A percentile compares a stretch with the other conserved stretches of the same genome.
Evolutionary conservation across 2,888 invertebrate genomes (phyloP).

Genomic region (Meteorus colon): DNA sequence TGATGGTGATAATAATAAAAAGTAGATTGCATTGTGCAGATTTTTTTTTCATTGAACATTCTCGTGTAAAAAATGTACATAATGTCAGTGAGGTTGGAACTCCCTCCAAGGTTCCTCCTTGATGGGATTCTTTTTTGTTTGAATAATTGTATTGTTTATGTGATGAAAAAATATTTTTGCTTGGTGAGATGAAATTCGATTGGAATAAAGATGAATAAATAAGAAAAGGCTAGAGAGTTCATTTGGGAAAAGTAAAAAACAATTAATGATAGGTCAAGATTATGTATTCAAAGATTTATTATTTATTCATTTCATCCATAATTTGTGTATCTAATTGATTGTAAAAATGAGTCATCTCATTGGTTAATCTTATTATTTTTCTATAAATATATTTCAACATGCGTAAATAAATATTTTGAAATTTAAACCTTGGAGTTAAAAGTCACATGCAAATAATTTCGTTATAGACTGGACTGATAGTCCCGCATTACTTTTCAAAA

Average conservation of each 20-base stretch:
- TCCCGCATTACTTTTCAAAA: conserved; percentile 37
- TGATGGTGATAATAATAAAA: conserved; percentile 3
- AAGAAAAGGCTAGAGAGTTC: too few relatives aligned
- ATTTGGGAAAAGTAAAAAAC: neutral
- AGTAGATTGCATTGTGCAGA: conserved; percentile 54
- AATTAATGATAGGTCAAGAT: conserved; percentile 1
- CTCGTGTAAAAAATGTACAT: too few relatives aligned
- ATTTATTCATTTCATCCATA: neutral
- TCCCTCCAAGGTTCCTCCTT: too few relatives aligned
- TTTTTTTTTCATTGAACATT: too few relatives aligned
- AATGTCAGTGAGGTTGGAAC: too few relatives aligned
- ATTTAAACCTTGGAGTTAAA: conserved; percentile 38
- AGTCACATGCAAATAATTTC: conserved; percentile 44
- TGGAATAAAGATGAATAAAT: too few relatives aligned
- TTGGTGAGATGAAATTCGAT: too few relatives aligned
- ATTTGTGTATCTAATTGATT: neutral
- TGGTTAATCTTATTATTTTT: neutral
- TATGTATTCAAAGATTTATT: neutral
- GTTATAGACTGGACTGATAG: conserved; percentile 9
- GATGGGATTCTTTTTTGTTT: too few relatives aligned
- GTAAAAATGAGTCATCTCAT: neutral
- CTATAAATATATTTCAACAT: neutral
- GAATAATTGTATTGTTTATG: too few relatives aligned
- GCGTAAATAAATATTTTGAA: conserved; percentile 4
- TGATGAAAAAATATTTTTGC: too few relatives aligned